These are phyloP conservation scores for Pteruthius melanotis DNA, from an alignment of 2,113 vertebrate genomes.

Conservation along the genomic window DNA sequence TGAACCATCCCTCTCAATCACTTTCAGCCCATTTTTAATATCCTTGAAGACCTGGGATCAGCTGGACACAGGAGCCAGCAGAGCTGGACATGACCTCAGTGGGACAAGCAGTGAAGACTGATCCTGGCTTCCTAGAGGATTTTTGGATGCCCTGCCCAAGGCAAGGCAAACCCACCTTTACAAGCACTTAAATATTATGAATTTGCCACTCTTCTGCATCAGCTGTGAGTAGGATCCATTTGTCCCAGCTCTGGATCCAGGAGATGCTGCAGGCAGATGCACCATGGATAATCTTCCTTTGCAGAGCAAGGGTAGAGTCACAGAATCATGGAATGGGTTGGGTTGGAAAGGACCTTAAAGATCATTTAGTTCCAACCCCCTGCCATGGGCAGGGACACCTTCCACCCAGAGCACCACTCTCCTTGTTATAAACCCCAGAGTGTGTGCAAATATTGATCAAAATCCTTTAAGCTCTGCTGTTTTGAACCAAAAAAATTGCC, in stretches of 20 bases:
- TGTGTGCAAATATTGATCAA: background rate
- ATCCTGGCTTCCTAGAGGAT: background rate
- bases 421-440: background rate
- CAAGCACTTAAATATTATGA: background rate
- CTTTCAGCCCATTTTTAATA: background rate
- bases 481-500: background rate
- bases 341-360: background rate
- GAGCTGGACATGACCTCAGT: background rate
- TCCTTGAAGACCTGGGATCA: background rate
- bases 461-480: background rate
- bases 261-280: background rate
- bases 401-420: background rate
- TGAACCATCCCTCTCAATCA: background rate
- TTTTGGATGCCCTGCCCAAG: background rate
- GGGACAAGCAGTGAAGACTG: accelerated
- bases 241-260: background rate
- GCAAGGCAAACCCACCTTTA: background rate
- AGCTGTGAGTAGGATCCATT: background rate
- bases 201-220: background rate
- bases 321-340: background rate
- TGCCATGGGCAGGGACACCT: background rate
- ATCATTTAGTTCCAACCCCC: background rate
- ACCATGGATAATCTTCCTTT: background rate
- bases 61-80: background rate
- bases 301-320: background rate